Evolutionary conservation across 2,888 invertebrate genomes (phyloP).

Genomic region (Diplazon laetatorius): DNA sequence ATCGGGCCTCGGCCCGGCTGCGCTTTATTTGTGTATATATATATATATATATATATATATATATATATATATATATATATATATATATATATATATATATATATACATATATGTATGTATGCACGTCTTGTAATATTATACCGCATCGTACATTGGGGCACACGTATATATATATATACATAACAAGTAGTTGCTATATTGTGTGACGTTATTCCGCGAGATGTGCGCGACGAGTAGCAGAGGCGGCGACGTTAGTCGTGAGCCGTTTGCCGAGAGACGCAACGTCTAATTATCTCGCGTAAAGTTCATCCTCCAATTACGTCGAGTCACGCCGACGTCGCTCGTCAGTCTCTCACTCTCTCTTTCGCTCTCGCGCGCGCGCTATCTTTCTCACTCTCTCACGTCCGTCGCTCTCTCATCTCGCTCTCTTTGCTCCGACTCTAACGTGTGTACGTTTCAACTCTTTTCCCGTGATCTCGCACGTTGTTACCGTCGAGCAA

Average conservation of each 20-base stretch:
- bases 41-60: too few species aligned
- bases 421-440: constrained; percentile 16
- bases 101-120: too few species aligned
- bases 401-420: too few species aligned
- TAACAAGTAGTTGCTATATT: constrained; percentile 51
- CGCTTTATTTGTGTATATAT: neutral
- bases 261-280: constrained; percentile 60
- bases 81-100: too few species aligned
- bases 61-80: too few species aligned
- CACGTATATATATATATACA: constrained; percentile 31
- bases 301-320: constrained; percentile 76
- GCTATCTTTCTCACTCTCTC: constrained; percentile 15
- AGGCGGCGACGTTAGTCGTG: constrained; percentile 49
- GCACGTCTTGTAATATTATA: constrained; percentile 47
- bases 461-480: constrained; percentile 4
- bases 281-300: constrained; percentile 76
- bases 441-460: constrained; percentile 16
- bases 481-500: constrained; percentile 29
- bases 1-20: constrained; percentile 35
- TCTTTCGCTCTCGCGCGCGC: constrained; percentile 36
- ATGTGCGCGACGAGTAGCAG: constrained; percentile 51
- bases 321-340: constrained; percentile 70
- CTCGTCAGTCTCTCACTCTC: constrained; percentile 56
- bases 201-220: constrained; percentile 44
- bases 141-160: constrained; percentile 18